Evolutionary conservation across 2,888 invertebrate genomes (phyloP), one percentile per base, ranked within the genome.

Genomic region (Plemyria rubiginata): DNA sequence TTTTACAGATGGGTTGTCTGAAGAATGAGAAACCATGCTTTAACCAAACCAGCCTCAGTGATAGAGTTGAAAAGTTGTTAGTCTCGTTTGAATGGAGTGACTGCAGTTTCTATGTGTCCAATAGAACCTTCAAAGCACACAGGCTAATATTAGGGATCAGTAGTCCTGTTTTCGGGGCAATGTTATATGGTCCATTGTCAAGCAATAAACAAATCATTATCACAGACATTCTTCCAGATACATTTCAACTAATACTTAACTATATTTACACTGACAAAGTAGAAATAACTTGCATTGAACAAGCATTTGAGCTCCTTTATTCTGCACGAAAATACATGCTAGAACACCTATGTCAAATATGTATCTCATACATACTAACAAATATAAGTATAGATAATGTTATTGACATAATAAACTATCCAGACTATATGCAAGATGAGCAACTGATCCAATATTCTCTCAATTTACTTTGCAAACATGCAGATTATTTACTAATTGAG

Each of bases 121-220:
- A 89, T 41, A 87, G 86, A 76, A 85, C 86, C 71, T 88, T 94
- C 57, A 89, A 89, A 76, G 94, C 94, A 50, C 95, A 95, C 77
- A 94, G 94, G 83, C 81, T 95, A 60, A 93, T 95, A 68, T 78
- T 95, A 71, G 94, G 94, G n/a, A 93, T 94, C 62, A 94, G 94
- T 72, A 95, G 95, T 78, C 95, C 95, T 7, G 95, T 95, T 40
- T 95, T 95, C 86, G 94, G 95, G 82, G 94, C 94, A 29, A 95
- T 95, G 94, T 93, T 95, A 67, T 95, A 93, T 83, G 95, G 95
- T 0, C 93, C 94, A 12, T 74, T 95, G 73, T 93, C 94, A 40
- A 86, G 87, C 61, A 80, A 85, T 68, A 81, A 85, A 53, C 87
- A 90, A 68, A 93, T 95, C 63, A 77, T 82, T 53, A 90, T 95